A percentile compares a stretch with the other conserved stretches of the same genome.
These are phyloP conservation scores for Lepilemur septentrionalis DNA, from an alignment of 2,797 vertebrate genomes.

Conservation along the genomic window DNA sequence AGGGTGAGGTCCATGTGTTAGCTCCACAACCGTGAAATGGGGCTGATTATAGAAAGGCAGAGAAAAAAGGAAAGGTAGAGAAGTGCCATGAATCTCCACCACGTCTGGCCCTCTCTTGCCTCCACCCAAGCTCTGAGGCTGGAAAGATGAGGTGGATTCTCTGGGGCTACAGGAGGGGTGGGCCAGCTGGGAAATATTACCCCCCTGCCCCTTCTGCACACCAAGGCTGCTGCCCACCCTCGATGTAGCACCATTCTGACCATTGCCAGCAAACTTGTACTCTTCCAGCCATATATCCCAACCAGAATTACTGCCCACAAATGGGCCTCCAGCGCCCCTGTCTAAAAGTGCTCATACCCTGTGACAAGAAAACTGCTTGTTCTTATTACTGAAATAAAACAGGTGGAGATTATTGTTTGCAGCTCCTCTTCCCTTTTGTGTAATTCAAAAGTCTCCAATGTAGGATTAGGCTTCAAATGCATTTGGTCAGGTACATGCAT, in stretches of 20 bases:
- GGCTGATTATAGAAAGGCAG: conserved; percentile 38
- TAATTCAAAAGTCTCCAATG: conserved; percentile 60
- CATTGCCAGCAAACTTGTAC: not conserved
- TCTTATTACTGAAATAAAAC: conserved; percentile 58
- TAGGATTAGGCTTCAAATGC: conserved; percentile 53
- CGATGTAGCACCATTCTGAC: not conserved
- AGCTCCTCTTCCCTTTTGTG: conserved; percentile 28
- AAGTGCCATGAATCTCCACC: not conserved
- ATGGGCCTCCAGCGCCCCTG: not conserved
- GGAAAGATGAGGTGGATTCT: conserved; percentile 6
- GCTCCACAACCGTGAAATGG: conserved; percentile 49
- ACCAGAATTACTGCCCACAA: conserved; percentile 45
- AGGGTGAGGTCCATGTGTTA: not conserved
- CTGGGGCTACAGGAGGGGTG: conserved; percentile 14
- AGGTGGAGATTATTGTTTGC: conserved; percentile 60
- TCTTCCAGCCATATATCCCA: not conserved
- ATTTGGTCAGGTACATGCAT: conserved; percentile 47
- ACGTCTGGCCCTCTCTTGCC: conserved; percentile 7
- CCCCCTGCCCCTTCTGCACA: not conserved
- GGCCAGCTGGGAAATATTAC: conserved; percentile 58
- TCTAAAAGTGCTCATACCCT: not conserved
- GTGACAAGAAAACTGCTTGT: conserved; percentile 54
- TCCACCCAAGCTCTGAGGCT: not conserved
- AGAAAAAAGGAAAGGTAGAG: conserved; percentile 7
- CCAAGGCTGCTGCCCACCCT: not conserved